These are phyloP conservation scores for Pteria penguin DNA, from an alignment of 2,888 invertebrate species.

Conservation along the genomic window DNA sequence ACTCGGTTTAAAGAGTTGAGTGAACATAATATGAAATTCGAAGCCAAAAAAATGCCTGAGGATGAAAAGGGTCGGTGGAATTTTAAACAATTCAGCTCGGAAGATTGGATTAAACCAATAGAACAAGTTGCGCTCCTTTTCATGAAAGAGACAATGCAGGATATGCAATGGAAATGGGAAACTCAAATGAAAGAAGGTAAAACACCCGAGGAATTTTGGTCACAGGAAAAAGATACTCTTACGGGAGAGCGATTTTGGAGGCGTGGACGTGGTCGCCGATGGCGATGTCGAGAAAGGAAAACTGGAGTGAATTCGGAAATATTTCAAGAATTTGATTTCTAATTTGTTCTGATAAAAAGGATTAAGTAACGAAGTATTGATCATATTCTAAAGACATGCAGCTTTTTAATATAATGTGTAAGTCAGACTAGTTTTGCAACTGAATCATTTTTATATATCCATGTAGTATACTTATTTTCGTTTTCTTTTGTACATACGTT, in stretches of 20 bases:
- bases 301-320: not conserved
- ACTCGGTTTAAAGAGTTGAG: conserved; percentile 6
- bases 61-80: not conserved
- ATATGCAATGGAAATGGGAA: conserved; percentile 18
- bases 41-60: not conserved
- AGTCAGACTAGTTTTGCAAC: no score
- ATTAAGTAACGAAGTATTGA: no score
- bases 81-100: not conserved
- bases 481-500: no score
- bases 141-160: conserved; percentile 5
- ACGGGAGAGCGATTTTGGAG: not conserved
- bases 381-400: no score
- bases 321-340: not conserved
- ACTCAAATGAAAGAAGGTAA: not conserved
- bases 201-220: conserved; percentile 8
- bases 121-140: conserved; percentile 11
- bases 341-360: no score
- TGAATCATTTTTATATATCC: no score
- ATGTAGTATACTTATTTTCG: no score
- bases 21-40: conserved; percentile 1
- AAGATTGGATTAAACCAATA: not conserved
- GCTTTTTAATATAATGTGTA: no score
- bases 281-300: not conserved
- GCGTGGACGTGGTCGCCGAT: not conserved
- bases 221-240: not conserved